phyloP scores from a whole-genome alignment of 2,888 invertebrate species.

The Heliconius sara region DNA sequence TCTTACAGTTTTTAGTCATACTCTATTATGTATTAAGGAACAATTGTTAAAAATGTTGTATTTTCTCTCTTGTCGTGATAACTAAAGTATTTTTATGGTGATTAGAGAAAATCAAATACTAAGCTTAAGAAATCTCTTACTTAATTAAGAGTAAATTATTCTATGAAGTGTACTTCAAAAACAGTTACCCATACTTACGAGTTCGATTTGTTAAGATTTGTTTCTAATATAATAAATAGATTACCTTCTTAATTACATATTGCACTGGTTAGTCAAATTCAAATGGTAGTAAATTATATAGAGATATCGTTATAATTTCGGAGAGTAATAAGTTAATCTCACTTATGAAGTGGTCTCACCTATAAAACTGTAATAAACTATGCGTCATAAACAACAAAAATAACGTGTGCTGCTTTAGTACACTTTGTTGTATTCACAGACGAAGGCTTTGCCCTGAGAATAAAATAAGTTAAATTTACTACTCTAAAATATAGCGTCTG shows the following conservation, averaged over 20 bases:
- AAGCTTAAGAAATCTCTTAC: not conserved
- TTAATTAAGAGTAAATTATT: not conserved
- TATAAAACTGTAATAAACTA: conserved; percentile 1
- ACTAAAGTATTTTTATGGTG: not conserved
- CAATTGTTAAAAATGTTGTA: too few relatives aligned
- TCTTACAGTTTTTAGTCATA: too few relatives aligned
- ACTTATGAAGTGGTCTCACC: conserved; percentile 5
- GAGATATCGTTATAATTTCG: not conserved
- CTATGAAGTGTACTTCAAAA: not conserved
- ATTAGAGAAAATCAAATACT: not conserved
- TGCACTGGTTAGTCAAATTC: not conserved
- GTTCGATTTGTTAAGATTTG: too few relatives aligned
- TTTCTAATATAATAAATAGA: not conserved
- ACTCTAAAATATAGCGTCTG: conserved; percentile 38
- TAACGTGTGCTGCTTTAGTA: not conserved
- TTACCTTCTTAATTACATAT: not conserved
- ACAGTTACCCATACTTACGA: not conserved
- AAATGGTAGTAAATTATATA: not conserved
- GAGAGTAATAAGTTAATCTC: not conserved
- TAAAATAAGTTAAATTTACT: conserved; percentile 31
- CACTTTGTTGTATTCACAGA: conserved; percentile 27
- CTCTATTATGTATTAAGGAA: too few relatives aligned
- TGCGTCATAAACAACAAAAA: conserved; percentile 10
- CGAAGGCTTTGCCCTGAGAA: conserved; percentile 14
- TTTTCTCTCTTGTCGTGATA: not conserved